phyloP scores from a whole-genome alignment of 1,140 invertebrate genomes.

The Meteorus sp. region DNA sequence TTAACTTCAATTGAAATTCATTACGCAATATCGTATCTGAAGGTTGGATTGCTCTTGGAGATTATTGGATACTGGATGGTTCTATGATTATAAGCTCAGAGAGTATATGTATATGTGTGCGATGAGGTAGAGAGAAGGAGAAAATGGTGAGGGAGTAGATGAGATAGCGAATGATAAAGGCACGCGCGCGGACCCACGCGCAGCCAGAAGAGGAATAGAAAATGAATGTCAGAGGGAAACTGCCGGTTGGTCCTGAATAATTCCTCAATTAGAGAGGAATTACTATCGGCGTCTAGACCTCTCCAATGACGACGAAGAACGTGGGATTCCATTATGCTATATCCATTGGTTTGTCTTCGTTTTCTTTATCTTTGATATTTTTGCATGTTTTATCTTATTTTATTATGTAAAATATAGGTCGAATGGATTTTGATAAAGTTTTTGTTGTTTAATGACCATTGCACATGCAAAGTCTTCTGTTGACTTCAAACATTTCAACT shows the following conservation, averaged over 20 bases:
- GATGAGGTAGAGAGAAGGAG: too few relatives aligned
- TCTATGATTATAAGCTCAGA: background rate
- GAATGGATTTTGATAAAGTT: too few relatives aligned
- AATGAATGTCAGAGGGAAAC: background rate
- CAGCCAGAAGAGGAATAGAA: background rate
- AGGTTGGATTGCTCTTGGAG: slow-evolving; percentile 1
- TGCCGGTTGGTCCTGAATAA: slow-evolving; percentile 25
- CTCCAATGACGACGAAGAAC: background rate
- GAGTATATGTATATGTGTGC: too few relatives aligned
- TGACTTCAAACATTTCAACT: too few relatives aligned
- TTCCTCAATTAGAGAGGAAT: slow-evolving; percentile 36
- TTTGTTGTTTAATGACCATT: too few relatives aligned
- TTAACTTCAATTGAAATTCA: slow-evolving; percentile 26
- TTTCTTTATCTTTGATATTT: too few relatives aligned
- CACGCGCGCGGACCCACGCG: too few relatives aligned
- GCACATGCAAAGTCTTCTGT: too few relatives aligned
- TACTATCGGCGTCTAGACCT: slow-evolving; percentile 22
- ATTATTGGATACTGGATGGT: slow-evolving; percentile 1
- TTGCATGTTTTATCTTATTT: too few relatives aligned
- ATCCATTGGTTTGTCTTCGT: too few relatives aligned
- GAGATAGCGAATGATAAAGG: background rate
- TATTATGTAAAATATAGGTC: too few relatives aligned
- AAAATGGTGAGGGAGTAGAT: too few relatives aligned
- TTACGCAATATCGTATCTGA: slow-evolving; percentile 17
- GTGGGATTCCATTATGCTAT: background rate